Base-by-base conservation (phyloP, 2,888 invertebrate species). In the Hypolimnas misippus region DNA sequence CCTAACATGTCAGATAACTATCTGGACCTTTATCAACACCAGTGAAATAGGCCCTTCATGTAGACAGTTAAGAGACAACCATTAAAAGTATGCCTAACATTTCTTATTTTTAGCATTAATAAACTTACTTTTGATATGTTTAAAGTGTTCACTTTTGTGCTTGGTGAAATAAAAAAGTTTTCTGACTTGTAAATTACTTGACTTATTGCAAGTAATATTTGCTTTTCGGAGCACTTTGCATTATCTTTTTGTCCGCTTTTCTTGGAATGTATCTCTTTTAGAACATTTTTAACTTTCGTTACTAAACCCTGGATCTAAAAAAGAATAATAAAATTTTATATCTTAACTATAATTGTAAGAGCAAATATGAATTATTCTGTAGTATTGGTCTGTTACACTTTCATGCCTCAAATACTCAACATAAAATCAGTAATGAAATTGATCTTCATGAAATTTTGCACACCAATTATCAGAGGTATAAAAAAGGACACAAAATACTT, bases 71-170 rank as follows among this genome's bases (percentile, higher is more conserved):
- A n/a, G n/a, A n/a, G n/a, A n/a, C n/a, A n/a, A n/a, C n/a, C n/a
- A n/a, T n/a, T n/a, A n/a, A n/a, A n/a, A n/a, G n/a, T n/a, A n/a
- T n/a, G n/a, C n/a, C n/a, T n/a, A n/a, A 35, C 10, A 35, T n/a
- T 2, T 35, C 35, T 35, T 35, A 7, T 12, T 35, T 0, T 12
- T 3, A 12, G n/a, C 10, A 14, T 14, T n/a, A 40, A 40, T 40
- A 14, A 16, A 40, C 56, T 62, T 70, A 85, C 88, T 77, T 81
- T 79, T 4, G 73, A 59, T 63, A 86, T 75, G 65, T 85, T 75
- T 25, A 87, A 69, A 1, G 81, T 81, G 6, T 78, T 77, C 51
- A 82, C 57, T 62, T 77, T 81, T 6, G 79, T 77, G 1, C 74
- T 63, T 7, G 68, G 21, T 8, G 75, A 70, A 2, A 78, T 57